Percentiles rank a stretch among this genome's conserved stretches.
These are phyloP conservation scores for Brienomyrus brachyistius DNA, from an alignment of 2,113 vertebrate species.

Conservation along the genomic window DNA sequence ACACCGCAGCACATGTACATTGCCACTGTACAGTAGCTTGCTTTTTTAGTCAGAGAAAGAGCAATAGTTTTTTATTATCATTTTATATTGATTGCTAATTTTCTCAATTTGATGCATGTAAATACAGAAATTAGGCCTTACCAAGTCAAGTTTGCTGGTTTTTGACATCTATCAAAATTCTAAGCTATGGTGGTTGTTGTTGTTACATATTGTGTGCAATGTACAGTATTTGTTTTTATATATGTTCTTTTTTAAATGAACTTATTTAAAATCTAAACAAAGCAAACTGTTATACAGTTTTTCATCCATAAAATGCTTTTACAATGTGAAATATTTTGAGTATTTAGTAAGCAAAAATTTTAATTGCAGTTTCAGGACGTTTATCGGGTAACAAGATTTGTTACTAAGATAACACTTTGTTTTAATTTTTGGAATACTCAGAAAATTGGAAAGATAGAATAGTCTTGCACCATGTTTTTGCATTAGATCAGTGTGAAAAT, in stretches of 20 bases:
- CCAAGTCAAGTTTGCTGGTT: background rate
- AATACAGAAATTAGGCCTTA: background rate
- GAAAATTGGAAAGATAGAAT: background rate
- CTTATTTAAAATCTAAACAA: background rate
- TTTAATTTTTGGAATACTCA: background rate
- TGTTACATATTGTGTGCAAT: background rate
- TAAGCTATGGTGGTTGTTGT: background rate
- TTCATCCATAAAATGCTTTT: background rate
- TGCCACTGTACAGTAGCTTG: slow-evolving; percentile 36
- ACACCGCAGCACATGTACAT: slow-evolving; percentile 40
- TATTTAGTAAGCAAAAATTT: background rate
- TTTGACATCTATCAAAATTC: background rate
- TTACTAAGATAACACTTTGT: background rate
- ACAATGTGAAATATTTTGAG: background rate
- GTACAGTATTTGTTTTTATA: background rate
- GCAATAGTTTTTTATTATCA: background rate
- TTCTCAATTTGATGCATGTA: background rate
- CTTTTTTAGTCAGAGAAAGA: slow-evolving; percentile 18
- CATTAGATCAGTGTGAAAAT: background rate
- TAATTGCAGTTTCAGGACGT: background rate
- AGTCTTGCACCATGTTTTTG: background rate
- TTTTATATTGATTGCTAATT: background rate
- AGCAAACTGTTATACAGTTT: background rate
- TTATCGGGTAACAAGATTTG: background rate
- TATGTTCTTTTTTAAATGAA: background rate